Evolutionary conservation across 2,113 vertebrate genomes (phyloP).

Genomic region (Zosterops pallidus): DNA sequence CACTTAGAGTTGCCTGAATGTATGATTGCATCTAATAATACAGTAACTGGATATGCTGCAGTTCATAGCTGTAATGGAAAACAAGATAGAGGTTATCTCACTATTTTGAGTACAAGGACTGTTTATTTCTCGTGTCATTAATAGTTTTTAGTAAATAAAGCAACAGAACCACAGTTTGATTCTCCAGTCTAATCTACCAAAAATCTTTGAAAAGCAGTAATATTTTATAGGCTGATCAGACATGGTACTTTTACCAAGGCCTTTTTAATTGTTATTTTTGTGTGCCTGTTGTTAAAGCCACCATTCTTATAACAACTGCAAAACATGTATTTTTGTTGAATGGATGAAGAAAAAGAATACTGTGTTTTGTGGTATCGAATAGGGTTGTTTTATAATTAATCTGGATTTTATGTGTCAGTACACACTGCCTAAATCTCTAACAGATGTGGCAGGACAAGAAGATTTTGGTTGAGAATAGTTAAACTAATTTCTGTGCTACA

Average conservation of each 20-base stretch:
- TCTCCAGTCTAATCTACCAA: neutral
- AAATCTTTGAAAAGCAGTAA: neutral
- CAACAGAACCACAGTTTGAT: neutral
- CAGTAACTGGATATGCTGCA: neutral
- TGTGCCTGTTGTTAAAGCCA: neutral
- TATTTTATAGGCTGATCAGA: neutral
- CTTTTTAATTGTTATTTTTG: neutral
- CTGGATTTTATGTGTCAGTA: neutral
- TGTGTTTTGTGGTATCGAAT: neutral
- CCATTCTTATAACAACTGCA: neutral
- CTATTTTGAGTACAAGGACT: neutral
- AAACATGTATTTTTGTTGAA: neutral
- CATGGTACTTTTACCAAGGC: neutral
- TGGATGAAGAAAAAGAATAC: neutral
- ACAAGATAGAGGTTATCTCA: neutral
- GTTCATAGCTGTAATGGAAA: neutral
- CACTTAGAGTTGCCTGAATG: neutral
- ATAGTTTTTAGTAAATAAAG: neutral
- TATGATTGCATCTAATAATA: neutral
- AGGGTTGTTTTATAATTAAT: neutral
- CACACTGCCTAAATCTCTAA: neutral
- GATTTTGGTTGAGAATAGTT: neutral
- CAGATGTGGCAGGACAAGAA: neutral
- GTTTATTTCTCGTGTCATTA: neutral
- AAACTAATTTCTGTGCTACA: neutral